phyloP scores from a whole-genome alignment of 2,113 vertebrate species.

The Neotoma lepida region DNA sequence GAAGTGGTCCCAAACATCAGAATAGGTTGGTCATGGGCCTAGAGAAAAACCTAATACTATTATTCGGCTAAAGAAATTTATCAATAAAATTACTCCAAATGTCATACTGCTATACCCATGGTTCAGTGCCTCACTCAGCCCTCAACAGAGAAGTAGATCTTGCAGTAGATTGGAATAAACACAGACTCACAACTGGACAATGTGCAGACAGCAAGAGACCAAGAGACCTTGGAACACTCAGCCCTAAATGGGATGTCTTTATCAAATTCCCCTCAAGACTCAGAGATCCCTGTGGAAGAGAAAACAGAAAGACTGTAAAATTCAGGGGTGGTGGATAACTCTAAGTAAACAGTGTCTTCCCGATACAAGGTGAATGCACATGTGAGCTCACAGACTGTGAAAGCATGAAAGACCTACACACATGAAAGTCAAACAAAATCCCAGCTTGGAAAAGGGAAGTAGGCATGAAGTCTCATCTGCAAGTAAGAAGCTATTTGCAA shows the following conservation, averaged over 20 bases:
- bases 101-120: background rate
- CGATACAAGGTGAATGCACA: background rate
- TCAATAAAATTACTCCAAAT: background rate
- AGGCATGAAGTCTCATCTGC: background rate
- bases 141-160: background rate
- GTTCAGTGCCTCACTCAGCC: background rate
- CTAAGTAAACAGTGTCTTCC: background rate
- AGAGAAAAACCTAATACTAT: background rate
- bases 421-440: background rate
- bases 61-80: background rate
- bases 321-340: background rate
- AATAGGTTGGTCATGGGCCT: background rate
- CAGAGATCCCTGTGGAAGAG: background rate
- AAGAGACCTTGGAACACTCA: background rate
- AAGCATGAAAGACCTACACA: background rate
- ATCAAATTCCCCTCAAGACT: background rate
- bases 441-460: background rate
- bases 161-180: background rate
- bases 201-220: background rate
- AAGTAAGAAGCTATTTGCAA: background rate
- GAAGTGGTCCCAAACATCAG: background rate
- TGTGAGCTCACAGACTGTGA: background rate
- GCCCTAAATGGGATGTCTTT: background rate
- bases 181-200: background rate
- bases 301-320: background rate